Percentiles rank a stretch among this genome's conserved stretches.
Conservation (phyloP, 1,140 invertebrate genomes). For the Agrypnia vestita region DNA sequence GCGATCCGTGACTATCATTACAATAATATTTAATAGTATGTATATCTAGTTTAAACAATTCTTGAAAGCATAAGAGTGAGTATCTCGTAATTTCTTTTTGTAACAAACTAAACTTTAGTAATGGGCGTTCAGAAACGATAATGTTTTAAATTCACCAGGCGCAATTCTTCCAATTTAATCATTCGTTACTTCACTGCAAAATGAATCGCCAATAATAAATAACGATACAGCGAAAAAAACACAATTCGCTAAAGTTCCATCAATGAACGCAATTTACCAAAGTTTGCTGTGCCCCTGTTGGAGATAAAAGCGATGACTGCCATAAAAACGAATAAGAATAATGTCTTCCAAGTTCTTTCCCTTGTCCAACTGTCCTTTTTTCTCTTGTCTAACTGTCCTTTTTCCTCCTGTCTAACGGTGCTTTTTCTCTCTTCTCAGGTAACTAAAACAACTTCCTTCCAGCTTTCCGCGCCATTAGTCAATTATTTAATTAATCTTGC, state of each 20-base stretch:
- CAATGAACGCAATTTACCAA: slow-evolving; percentile 43
- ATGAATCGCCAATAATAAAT: slow-evolving; percentile 46
- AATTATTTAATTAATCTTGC: slow-evolving; percentile 60
- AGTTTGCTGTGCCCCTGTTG: not conserved
- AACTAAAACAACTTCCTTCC: slow-evolving; percentile 61
- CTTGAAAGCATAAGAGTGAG: too few species aligned
- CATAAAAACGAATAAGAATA: slow-evolving; percentile 51
- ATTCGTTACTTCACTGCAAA: slow-evolving; percentile 26
- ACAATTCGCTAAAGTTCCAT: slow-evolving; percentile 39
- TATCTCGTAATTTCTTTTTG: too few species aligned
- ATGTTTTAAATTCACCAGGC: not conserved
- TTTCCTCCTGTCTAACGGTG: slow-evolving; percentile 6
- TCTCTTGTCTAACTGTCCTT: slow-evolving; percentile 3
- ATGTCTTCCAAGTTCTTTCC: slow-evolving; percentile 34
- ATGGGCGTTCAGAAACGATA: not conserved
- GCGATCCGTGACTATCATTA: too few species aligned
- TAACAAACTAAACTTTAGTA: too few species aligned
- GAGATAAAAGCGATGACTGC: slow-evolving; percentile 46
- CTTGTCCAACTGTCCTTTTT: slow-evolving; percentile 9
- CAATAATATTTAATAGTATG: too few species aligned
- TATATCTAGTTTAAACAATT: too few species aligned
- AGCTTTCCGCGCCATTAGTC: slow-evolving; percentile 60
- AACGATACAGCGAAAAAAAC: slow-evolving; percentile 35
- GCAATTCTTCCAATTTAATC: not conserved
- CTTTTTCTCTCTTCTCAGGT: slow-evolving; percentile 55